Base-by-base conservation (phyloP, 2,113 vertebrate species). In the Xiphophorus couchianus region DNA sequence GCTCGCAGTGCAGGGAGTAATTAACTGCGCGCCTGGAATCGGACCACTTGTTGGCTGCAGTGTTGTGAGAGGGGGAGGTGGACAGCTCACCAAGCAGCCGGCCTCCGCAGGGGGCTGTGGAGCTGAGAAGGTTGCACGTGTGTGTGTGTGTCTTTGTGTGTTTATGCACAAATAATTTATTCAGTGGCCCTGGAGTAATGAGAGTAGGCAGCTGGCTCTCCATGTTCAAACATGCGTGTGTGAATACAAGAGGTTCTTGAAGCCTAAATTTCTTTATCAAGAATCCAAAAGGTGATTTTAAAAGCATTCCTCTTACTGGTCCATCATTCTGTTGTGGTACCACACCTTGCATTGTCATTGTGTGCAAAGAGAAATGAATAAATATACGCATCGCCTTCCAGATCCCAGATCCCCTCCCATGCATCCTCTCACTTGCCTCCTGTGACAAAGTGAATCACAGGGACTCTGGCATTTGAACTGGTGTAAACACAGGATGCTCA, bases 401-500 rank as follows among this genome's bases (percentile, higher is more conserved):
- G 12, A 14, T 30, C 62, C 62, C 71, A 62, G 58, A 70, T n/a
- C 71, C 37, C 66, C 70, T 64, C 71, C 67, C 71, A 61, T 76
- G 44, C 51, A 69, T 81, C 42, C 3, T 89, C 79, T 76, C 83
- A 80, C 71, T 73, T n/a, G 62, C 80, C 74, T 65, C 74, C 48
- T 86, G 86, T 85, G 89, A 84, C 83, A 78, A 73, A 76, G 77
- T 91, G 90, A 93, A 54, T 92, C 93, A 93, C 30, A 2, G 72
- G 71, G 62, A 69, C 78, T 27, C 77, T 94, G 89, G 83, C 90
- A 93, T 90, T 90, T 83, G 82, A 92, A 88, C 90, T 85, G 72
- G 82, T 88, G 90, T 89, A 88, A 92, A 91, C 91, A 93, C 91
- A 85, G 65, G 86, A 84, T 93, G 89, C 87, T 81, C 82, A 71